Percentiles rank a stretch among this genome's conserved stretches.
These are phyloP conservation scores for Cloeon dipterum DNA, from an alignment of 2,888 invertebrate genomes.

Conservation along the genomic window DNA sequence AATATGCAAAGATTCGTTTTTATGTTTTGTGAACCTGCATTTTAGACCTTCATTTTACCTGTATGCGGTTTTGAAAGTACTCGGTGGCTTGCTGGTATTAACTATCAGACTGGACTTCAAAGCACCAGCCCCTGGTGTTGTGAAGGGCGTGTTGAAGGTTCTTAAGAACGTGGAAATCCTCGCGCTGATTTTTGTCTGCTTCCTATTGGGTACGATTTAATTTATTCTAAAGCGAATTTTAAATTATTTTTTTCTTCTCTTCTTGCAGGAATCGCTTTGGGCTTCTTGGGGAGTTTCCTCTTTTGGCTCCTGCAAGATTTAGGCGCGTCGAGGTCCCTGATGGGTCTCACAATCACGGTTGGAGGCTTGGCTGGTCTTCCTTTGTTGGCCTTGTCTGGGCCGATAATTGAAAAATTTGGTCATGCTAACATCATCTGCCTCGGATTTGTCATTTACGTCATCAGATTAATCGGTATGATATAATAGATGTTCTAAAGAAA, in stretches of 20 bases:
- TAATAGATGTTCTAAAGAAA: background rate
- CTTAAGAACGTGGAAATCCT: conserved; percentile 44
- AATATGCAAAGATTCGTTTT: too few species aligned
- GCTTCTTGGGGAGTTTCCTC: conserved; percentile 58
- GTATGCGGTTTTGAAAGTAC: conserved; percentile 42
- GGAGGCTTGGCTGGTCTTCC: conserved; percentile 55
- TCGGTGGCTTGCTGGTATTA: conserved; percentile 41
- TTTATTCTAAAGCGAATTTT: background rate
- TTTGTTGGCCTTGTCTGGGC: conserved; percentile 48
- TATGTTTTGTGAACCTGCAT: too few species aligned
- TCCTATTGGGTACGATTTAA: conserved; percentile 34
- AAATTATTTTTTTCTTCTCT: conserved; percentile 1
- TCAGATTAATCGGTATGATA: conserved; percentile 39
- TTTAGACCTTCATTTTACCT: conserved; percentile 51
- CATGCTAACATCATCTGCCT: conserved; percentile 56
- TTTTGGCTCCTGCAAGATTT: conserved; percentile 60
- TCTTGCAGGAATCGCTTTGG: conserved; percentile 62
- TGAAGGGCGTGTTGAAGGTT: conserved; percentile 41
- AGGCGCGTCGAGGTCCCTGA: conserved; percentile 46
- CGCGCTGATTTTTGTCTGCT: conserved; percentile 45
- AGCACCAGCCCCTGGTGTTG: conserved; percentile 42
- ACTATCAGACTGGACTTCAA: conserved; percentile 54
- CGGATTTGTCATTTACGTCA: conserved; percentile 51
- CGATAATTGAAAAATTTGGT: conserved; percentile 44
- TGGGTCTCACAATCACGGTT: conserved; percentile 61